A percentile compares a stretch with the other conserved stretches of the same genome.
Evolutionary conservation across 2,113 vertebrate genomes (phyloP).

Genomic region (Rissa tridactyla): DNA sequence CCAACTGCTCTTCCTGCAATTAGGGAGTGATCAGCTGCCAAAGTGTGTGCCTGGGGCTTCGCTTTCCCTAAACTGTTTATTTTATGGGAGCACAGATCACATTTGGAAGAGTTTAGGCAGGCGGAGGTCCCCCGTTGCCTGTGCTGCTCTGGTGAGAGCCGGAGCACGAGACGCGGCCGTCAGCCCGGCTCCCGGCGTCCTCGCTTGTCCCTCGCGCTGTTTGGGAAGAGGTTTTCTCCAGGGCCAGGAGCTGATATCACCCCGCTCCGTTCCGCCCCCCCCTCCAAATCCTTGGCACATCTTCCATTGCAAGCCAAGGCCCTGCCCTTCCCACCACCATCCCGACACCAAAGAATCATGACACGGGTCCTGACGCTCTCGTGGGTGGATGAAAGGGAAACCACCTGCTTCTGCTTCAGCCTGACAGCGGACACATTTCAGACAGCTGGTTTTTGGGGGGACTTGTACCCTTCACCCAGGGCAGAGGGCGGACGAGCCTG

Average conservation of each 20-base stretch:
- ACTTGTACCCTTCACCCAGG: background rate
- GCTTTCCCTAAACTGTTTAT: slow-evolving; percentile 49
- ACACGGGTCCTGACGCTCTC: rapidly evolving
- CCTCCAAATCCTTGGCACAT: background rate
- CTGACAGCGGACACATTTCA: rapidly evolving
- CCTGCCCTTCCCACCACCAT: background rate
- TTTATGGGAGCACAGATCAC: slow-evolving; percentile 30
- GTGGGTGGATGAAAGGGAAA: background rate
- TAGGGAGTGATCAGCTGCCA: slow-evolving; percentile 37
- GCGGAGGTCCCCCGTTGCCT: background rate
- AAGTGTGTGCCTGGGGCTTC: slow-evolving; percentile 36
- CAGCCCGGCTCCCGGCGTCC: background rate
- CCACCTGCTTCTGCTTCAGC: background rate
- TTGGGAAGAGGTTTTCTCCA: background rate
- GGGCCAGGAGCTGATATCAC: background rate
- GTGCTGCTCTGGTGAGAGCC: background rate
- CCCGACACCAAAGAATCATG: background rate
- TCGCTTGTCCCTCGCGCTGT: background rate
- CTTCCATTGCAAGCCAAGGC: background rate
- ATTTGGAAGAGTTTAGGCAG: slow-evolving; percentile 52
- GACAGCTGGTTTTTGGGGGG: background rate
- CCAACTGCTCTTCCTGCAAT: slow-evolving; percentile 40
- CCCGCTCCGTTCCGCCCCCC: rapidly evolving
- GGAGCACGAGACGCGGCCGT: background rate
- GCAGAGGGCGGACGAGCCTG: background rate